Base-by-base conservation (phyloP, 2,888 invertebrate species). In the Andrena praecox region DNA sequence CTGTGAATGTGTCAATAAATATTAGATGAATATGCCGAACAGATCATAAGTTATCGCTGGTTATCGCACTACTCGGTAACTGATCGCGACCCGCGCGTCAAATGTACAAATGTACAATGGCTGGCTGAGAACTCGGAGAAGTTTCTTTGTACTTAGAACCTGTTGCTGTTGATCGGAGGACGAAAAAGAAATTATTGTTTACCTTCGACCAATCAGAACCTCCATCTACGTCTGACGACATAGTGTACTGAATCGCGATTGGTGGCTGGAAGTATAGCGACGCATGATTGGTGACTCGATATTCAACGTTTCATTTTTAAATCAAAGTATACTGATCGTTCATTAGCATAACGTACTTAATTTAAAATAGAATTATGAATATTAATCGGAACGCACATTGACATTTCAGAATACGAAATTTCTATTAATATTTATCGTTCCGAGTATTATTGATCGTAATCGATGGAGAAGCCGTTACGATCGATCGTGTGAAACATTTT, bases 1-100 rank as follows among this genome's bases (percentile, higher is more conserved):
- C 84, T 67, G 68, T 48, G 62, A 60, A 60, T 70, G n/a, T 50
- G 63, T 74, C 63, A 80, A 80, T 77, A 75, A 80, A 84, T 77
- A 82, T 69, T 59, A 69, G 29, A 24, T 56, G 67, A 67, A 66
- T 80, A 42, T 6, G 48, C 52, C 48, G 42, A 52, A 62, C 4
- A 56, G 1, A 50, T n/a, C 8, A 56, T 66, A 48, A 62, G 48
- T 62, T 66, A 63, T 42, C 42, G 42, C 42, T 42, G 42, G 42
- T 42, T 42, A 42, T 50, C 20, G 8, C 33, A 60, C 27, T 50
- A 27, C 71, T 50, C 1, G 24, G 5, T 56, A 80, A 70, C 33
- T 63, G 63, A 56, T 74, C 83, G 71, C 85, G 85, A 76, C 82
- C 85, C 66, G 85, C 85, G 83, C 85, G 78, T 80, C 70, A 76